These are phyloP conservation scores for Sinosuthora webbiana DNA, from an alignment of 2,113 vertebrate genomes.

Conservation along the genomic window DNA sequence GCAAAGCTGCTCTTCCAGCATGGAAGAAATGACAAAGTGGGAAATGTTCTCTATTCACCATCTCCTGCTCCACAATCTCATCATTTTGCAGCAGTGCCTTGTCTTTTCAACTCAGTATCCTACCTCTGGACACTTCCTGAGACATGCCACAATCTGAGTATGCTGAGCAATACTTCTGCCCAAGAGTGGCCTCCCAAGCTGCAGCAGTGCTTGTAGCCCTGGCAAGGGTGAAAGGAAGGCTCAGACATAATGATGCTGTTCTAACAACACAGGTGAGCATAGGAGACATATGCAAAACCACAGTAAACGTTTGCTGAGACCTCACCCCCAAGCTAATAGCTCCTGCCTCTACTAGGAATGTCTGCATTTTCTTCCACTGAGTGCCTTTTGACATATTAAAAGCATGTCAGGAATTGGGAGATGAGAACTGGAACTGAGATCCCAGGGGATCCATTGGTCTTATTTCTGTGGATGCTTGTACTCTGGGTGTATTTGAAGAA, in stretches of 20 bases:
- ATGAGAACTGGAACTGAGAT: neutral
- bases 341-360: slow-evolving; percentile 11
- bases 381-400: slow-evolving; percentile 52
- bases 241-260: neutral
- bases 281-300: neutral
- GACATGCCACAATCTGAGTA: rapidly evolving
- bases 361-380: neutral
- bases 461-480: slow-evolving; percentile 11
- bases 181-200: neutral
- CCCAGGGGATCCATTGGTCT: slow-evolving; percentile 27
- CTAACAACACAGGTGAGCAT: neutral
- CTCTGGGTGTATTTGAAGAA: slow-evolving; percentile 34
- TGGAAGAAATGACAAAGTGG: neutral
- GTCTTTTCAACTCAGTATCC: neutral
- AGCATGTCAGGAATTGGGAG: slow-evolving; percentile 2
- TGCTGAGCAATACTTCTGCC: neutral
- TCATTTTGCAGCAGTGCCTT: neutral
- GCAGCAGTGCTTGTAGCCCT: neutral
- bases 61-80: neutral
- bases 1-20: neutral
- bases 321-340: neutral
- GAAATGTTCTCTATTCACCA: neutral
- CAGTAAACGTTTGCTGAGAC: neutral
- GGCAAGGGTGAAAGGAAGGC: neutral
- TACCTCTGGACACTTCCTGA: neutral